A percentile compares a stretch with the other conserved stretches of the same genome.
These are phyloP conservation scores for Calliphora vicina DNA, from an alignment of 1,140 invertebrate genomes.

Conservation along the genomic window DNA sequence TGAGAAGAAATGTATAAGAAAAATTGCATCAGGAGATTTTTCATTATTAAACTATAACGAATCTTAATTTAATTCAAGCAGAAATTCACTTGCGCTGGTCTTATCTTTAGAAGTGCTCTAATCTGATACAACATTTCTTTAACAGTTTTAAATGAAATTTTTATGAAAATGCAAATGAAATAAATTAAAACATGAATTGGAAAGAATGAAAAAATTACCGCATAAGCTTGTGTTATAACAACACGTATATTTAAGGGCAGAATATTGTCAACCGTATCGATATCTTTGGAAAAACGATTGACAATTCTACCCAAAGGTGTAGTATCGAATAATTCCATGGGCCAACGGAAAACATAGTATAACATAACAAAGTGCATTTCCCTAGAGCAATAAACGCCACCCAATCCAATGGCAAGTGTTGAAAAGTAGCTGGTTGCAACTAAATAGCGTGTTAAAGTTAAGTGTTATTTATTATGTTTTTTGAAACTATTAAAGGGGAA, in stretches of 20 bases:
- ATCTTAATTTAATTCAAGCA: too few species aligned
- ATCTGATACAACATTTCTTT: too few species aligned
- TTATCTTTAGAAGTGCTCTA: too few species aligned
- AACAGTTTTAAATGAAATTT: too few species aligned
- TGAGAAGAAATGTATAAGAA: too few species aligned
- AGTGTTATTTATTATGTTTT: constrained; percentile 16
- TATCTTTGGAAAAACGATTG: constrained; percentile 79
- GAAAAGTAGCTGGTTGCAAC: constrained; percentile 56
- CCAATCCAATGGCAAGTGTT: constrained; percentile 60
- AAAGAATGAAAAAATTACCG: constrained; percentile 53
- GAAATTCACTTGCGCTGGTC: too few species aligned
- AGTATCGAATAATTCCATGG: constrained; percentile 80
- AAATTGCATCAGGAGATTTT: too few species aligned
- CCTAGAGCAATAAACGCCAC: constrained; percentile 56
- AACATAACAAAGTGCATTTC: constrained; percentile 71
- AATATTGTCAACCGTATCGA: constrained; percentile 72
- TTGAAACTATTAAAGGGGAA: neutral
- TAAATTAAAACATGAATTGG: too few species aligned
- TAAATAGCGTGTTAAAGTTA: constrained; percentile 40
- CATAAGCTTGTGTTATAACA: constrained; percentile 52
- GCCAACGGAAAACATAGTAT: constrained; percentile 69
- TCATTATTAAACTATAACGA: too few species aligned
- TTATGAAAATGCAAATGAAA: too few species aligned
- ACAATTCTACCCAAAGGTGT: constrained; percentile 79
- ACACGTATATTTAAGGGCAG: constrained; percentile 61